Evolutionary conservation across 2,797 vertebrate species (phyloP).

Genomic region (Typhlichthys eigenmanni): DNA sequence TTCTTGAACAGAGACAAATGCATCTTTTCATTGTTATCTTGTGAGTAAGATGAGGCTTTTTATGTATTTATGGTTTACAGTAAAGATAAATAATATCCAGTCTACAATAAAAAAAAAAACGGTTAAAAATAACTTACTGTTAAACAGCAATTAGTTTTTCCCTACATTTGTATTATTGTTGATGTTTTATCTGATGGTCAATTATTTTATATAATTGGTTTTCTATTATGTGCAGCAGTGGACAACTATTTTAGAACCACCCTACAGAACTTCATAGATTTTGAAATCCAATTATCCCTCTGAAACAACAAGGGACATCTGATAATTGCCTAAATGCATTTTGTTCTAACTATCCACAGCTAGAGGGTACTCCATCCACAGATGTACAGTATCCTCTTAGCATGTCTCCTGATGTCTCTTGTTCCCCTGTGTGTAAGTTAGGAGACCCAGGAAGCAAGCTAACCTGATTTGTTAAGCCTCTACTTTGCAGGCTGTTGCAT

Average conservation of each 20-base stretch:
- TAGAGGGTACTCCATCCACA: conserved; percentile 73
- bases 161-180: too few relatives aligned
- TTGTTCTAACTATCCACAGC: conserved; percentile 74
- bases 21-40: too few relatives aligned
- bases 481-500: conserved; percentile 72
- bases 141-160: background rate
- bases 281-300: conserved; percentile 74
- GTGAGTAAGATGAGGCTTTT: too few relatives aligned
- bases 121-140: too few relatives aligned
- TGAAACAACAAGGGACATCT: conserved; percentile 76
- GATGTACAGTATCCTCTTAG: conserved; percentile 63
- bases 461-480: conserved; percentile 81
- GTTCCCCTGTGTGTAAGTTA: conserved; percentile 60
- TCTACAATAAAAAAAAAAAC: too few relatives aligned
- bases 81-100: too few relatives aligned
- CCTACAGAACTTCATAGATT: conserved; percentile 66
- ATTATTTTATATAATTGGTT: background rate
- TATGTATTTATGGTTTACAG: too few relatives aligned
- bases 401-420: conserved; percentile 60
- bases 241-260: conserved; percentile 58
- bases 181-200: background rate
- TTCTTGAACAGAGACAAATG: too few relatives aligned
- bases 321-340: conserved; percentile 83
- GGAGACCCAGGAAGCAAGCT: conserved; percentile 73
- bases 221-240: conserved; percentile 27